A percentile compares a stretch with the other conserved stretches of the same genome.
These are phyloP conservation scores for Darevskia nairensis DNA, from an alignment of 2,797 vertebrate genomes.

Conservation along the genomic window DNA sequence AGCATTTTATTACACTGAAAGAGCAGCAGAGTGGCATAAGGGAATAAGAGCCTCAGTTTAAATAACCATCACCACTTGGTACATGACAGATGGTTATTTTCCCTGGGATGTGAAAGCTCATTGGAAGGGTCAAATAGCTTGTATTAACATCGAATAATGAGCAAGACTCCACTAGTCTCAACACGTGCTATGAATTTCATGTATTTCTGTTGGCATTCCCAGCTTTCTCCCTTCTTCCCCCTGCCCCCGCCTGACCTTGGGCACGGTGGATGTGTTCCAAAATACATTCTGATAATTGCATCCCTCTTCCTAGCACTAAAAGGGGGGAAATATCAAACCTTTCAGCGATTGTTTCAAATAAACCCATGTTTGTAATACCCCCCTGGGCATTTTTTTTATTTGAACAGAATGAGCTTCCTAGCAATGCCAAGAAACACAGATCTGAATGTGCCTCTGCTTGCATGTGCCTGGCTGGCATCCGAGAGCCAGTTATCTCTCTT, in stretches of 20 bases:
- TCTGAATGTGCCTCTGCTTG: constrained; percentile 61
- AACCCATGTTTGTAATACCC: constrained; percentile 41
- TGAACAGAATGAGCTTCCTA: constrained; percentile 46
- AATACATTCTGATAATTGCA: constrained; percentile 18
- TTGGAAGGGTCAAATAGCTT: constrained; percentile 69
- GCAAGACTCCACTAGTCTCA: constrained; percentile 56
- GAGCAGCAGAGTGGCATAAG: constrained; percentile 57
- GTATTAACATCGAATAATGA: constrained; percentile 72
- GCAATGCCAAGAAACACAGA: constrained; percentile 59
- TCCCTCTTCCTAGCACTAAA: neutral
- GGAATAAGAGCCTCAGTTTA: constrained; percentile 63
- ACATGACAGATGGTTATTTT: constrained; percentile 72
- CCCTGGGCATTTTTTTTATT: constrained; percentile 20
- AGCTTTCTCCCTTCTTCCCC: constrained; percentile 49
- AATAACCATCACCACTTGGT: constrained; percentile 69
- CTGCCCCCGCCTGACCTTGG: constrained; percentile 25
- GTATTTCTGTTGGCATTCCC: constrained; percentile 71
- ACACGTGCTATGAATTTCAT: constrained; percentile 72
- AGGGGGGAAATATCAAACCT: constrained; percentile 34
- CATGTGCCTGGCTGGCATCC: constrained; percentile 56
- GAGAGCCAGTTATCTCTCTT: constrained; percentile 40
- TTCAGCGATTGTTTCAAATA: constrained; percentile 45
- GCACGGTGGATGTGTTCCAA: constrained; percentile 62
- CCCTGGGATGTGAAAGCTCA: constrained; percentile 63
- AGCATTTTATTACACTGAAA: neutral